Percentiles rank a stretch among this genome's conserved stretches.
Conservation (phyloP, 2,797 vertebrate species). For the Sebastes iracundus region DNA sequence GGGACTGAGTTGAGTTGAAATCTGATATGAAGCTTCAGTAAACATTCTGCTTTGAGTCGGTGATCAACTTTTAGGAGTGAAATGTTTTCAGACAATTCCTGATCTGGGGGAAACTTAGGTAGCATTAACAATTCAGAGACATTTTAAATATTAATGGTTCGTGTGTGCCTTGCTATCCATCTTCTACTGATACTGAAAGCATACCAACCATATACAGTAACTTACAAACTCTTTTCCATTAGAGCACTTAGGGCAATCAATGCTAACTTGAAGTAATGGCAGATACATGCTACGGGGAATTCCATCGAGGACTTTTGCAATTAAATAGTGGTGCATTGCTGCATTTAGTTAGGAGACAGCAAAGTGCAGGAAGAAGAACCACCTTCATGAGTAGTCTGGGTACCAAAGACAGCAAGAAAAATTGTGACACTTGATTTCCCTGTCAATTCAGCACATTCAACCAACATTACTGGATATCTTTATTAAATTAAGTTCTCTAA, state of each 20-base stretch:
- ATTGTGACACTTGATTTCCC: not conserved
- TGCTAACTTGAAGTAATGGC: constrained; percentile 47
- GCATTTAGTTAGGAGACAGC: constrained; percentile 42
- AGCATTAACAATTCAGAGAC: constrained; percentile 13
- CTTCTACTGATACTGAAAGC: constrained; percentile 34
- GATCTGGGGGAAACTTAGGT: not conserved
- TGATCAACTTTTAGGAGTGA: not conserved
- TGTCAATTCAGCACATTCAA: not conserved
- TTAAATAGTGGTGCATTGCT: constrained; percentile 13
- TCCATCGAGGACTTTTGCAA: constrained; percentile 1
- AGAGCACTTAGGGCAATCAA: constrained; percentile 67
- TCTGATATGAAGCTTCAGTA: not conserved
- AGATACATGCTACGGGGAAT: constrained; percentile 17
- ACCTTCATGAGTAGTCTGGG: not conserved
- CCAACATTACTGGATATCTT: not conserved
- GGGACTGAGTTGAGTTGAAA: not conserved
- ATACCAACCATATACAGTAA: not conserved
- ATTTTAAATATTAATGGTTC: constrained; percentile 12
- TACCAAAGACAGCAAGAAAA: not conserved
- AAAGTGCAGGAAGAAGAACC: constrained; percentile 9
- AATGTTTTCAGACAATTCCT: not conserved
- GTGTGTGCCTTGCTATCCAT: not conserved
- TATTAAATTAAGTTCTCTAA: not conserved
- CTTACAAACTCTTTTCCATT: constrained; percentile 46
- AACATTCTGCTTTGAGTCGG: not conserved